Conservation (phyloP, 2,888 invertebrate species). For the Timema cristinae region DNA sequence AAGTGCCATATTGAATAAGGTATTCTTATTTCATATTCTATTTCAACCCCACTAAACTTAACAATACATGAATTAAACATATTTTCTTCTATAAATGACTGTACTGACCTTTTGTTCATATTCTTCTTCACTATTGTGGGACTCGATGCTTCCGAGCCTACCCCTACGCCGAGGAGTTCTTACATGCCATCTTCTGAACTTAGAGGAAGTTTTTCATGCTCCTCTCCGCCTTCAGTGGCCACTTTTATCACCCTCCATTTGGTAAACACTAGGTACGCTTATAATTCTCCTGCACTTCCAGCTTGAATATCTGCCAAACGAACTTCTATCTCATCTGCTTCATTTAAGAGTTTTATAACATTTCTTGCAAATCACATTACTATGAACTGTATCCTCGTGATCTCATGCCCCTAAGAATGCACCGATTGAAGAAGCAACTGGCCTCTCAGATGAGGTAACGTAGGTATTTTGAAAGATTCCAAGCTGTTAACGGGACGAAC, state of each 20-base stretch:
- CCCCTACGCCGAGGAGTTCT: background rate
- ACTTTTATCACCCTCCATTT: constrained; percentile 29
- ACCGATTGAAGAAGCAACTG: constrained; percentile 46
- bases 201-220: constrained; percentile 27
- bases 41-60: no score
- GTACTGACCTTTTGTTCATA: constrained; percentile 35
- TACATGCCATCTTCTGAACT: constrained; percentile 28
- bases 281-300: constrained; percentile 52
- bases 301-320: constrained; percentile 50
- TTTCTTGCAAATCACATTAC: constrained; percentile 57
- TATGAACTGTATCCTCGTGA: constrained; percentile 53
- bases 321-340: constrained; percentile 45
- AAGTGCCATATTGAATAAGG: no score
- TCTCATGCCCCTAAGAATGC: constrained; percentile 48
- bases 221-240: constrained; percentile 23
- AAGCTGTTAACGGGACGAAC: constrained; percentile 52
- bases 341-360: constrained; percentile 60
- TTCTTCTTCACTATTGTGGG: constrained; percentile 34
- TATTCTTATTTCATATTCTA: no score
- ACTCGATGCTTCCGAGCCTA: constrained; percentile 19
- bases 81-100: background rate
- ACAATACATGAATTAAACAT: no score
- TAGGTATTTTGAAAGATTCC: constrained; percentile 47
- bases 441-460: constrained; percentile 40
- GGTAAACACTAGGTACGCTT: constrained; percentile 44